Evolutionary conservation across 2,113 vertebrate genomes (phyloP), one percentile per base, ranked within the genome.

Genomic region (Planiliza haematocheilus): DNA sequence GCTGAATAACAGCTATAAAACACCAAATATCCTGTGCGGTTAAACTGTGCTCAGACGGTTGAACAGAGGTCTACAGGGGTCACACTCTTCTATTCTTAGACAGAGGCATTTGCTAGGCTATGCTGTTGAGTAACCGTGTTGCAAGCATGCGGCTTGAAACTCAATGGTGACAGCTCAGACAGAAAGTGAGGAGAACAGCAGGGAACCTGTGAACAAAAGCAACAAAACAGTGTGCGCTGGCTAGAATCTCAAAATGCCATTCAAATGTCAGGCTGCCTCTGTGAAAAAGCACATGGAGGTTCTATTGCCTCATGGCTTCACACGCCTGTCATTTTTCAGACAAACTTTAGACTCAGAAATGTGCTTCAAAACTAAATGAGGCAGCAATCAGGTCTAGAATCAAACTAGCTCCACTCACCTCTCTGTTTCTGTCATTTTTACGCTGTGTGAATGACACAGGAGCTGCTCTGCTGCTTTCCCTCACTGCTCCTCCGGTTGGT

Each of bases 341-440:
- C 2, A 17, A 45, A 3, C 65, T 48, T 1, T 30, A 11, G 18
- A 58, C 37, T 20, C 7, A 38, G 12, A 49, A 46, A n/a, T 30
- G 3, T 8, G 18, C 7, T 12, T 10, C 8, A 4, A 10, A 10
- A n/a, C 5, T 0, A 66, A 36, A 41, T 16, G 6, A 17, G 1
- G 1, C 4, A 10, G 0, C 5, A 7, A 17, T 11, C 2, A 49
- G 21, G n/a, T 16, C 24, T 30, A 30, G 13, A 7, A 20, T 10
- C 36, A 76, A 66, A 13, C 7, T 4, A 1, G 24, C n/a, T 45
- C 4, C 10, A 2, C 84, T 81, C 71, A 91, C 91, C 68, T 78
- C 42, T 53, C 20, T 4, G 69, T 46, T 42, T 89, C 88, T 2
- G 87, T 70, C 88, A 91, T 89, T 57, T n/a, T 66, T 7, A 14